Percentiles rank a stretch among this genome's conserved stretches.
phyloP scores from a whole-genome alignment of 1,140 invertebrate genomes.

The Brachystomella parvula region DNA sequence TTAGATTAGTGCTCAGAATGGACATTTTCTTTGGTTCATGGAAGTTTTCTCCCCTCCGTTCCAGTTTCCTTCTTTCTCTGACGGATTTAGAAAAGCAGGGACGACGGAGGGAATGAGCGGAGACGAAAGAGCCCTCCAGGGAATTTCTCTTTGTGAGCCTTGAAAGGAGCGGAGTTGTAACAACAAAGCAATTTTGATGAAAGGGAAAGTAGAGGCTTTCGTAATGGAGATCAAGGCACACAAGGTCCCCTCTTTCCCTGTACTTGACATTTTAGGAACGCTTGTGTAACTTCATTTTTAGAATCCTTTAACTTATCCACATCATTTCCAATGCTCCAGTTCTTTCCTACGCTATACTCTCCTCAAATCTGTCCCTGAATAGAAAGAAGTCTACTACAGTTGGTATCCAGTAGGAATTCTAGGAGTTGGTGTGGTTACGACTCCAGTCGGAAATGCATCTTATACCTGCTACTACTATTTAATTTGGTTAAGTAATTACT shows the following conservation, averaged over 20 bases:
- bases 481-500: no score
- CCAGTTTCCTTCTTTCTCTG: not conserved
- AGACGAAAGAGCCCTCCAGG: conserved; percentile 15
- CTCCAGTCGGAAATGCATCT: no score
- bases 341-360: not conserved
- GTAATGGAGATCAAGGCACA: conserved; percentile 5
- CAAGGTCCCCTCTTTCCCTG: not conserved
- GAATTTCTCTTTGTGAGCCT: conserved; percentile 8
- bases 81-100: not conserved
- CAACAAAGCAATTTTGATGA: conserved; percentile 15
- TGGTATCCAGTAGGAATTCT: no score
- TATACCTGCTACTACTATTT: no score
- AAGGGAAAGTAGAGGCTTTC: not conserved
- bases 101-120: no score
- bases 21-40: no score
- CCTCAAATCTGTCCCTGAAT: not conserved
- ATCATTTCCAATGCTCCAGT: not conserved
- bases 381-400: no score
- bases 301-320: not conserved
- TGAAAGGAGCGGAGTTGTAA: not conserved
- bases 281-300: not conserved
- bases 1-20: conserved; percentile 2
- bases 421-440: no score
- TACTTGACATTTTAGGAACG: conserved; percentile 4
- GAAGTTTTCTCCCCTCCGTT: no score